Conservation (phyloP, 2,888 invertebrate species). For the Dynastes tityus region DNA sequence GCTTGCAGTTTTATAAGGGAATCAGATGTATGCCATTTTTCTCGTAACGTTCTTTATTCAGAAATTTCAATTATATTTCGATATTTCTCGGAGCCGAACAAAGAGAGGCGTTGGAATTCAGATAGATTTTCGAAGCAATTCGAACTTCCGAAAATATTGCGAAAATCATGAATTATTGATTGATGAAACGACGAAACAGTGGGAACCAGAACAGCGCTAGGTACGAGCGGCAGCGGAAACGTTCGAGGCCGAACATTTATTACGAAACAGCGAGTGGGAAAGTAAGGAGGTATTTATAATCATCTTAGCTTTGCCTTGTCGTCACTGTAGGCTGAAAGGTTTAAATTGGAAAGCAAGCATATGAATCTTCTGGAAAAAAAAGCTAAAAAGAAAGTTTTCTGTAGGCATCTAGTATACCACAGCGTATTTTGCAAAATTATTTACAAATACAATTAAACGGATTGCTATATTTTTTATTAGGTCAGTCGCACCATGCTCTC, state of each 20-base stretch:
- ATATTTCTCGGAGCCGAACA: background rate
- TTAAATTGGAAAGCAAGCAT: too few species aligned
- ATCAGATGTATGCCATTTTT: background rate
- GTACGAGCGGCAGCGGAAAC: background rate
- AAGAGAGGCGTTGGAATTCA: background rate
- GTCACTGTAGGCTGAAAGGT: background rate
- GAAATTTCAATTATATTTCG: constrained; percentile 2
- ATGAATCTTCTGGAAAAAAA: too few species aligned
- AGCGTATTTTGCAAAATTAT: too few species aligned
- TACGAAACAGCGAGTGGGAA: constrained; percentile 1
- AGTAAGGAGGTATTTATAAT: constrained; percentile 26
- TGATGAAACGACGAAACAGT: constrained; percentile 13
- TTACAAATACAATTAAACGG: too few species aligned
- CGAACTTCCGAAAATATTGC: constrained; percentile 14
- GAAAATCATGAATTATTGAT: constrained; percentile 33
- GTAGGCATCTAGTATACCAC: too few species aligned
- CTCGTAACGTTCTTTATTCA: background rate
- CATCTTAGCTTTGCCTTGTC: background rate
- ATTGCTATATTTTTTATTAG: too few species aligned
- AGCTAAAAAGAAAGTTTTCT: too few species aligned
- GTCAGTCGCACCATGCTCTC: too few species aligned
- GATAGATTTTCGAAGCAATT: constrained; percentile 15
- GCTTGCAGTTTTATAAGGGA: too few species aligned
- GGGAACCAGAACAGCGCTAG: background rate
- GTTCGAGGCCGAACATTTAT: constrained; percentile 16